Percentiles rank a stretch among this genome's conserved stretches.
phyloP scores from a whole-genome alignment of 2,888 invertebrate species.

The Dicyrtoma fusca region DNA sequence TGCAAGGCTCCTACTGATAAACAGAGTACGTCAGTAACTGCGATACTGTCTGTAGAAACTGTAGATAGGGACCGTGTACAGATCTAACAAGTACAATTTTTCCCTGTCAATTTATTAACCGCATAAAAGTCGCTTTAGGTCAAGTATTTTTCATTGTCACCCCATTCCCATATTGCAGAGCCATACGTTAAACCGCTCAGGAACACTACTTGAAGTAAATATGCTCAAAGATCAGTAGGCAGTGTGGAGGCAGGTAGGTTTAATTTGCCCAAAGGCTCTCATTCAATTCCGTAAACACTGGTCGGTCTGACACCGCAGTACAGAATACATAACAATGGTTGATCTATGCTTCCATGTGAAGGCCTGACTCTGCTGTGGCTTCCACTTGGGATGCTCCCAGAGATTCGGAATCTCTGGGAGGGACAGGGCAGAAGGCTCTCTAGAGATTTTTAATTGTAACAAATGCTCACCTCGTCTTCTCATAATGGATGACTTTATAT shows the following conservation, averaged over 20 bases:
- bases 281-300: neutral
- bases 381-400: too few species aligned
- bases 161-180: constrained; percentile 4
- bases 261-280: constrained; percentile 16
- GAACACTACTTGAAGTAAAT: constrained; percentile 1
- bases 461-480: constrained; percentile 14
- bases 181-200: too few species aligned
- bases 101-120: constrained; percentile 24
- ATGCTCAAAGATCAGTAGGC: too few species aligned
- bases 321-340: neutral
- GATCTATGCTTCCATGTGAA: neutral
- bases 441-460: constrained; percentile 32
- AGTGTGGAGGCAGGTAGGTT: neutral
- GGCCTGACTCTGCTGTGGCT: too few species aligned
- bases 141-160: constrained; percentile 36
- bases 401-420: neutral
- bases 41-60: too few species aligned
- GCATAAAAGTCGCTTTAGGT: constrained; percentile 31
- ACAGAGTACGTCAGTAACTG: too few species aligned
- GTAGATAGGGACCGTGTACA: too few species aligned
- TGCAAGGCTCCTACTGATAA: too few species aligned
- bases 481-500: constrained; percentile 2
- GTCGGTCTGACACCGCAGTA: neutral
- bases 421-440: constrained; percentile 19
- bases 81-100: too few species aligned